Evolutionary conservation across 2,888 invertebrate genomes (phyloP).

Genomic region (Coecobrya sp.): DNA sequence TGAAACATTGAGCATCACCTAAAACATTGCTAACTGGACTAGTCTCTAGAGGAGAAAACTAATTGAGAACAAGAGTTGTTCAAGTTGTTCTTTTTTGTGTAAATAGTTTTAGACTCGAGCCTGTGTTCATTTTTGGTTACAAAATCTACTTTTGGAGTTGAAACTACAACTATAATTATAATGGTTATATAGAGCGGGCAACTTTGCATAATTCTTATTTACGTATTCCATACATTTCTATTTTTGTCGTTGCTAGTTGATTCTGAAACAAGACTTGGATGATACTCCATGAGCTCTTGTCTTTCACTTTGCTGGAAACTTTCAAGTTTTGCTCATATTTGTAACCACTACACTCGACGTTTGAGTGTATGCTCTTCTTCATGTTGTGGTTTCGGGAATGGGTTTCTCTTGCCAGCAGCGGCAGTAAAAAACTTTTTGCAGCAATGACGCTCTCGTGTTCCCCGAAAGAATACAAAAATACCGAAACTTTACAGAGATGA

Average conservation of each 20-base stretch:
- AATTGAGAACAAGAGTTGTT: background rate
- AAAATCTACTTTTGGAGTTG: background rate
- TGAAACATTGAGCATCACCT: background rate
- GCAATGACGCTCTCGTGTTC: background rate
- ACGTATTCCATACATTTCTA: background rate
- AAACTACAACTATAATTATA: background rate
- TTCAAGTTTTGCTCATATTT: constrained; percentile 18
- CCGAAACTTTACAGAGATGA: background rate
- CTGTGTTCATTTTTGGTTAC: background rate
- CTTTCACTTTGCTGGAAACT: background rate
- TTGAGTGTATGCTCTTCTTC: background rate
- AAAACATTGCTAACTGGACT: too few species aligned
- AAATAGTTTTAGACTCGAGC: background rate
- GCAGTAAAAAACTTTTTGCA: background rate
- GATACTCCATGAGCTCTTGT: background rate
- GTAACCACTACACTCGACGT: background rate
- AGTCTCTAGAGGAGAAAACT: too few species aligned
- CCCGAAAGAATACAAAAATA: background rate
- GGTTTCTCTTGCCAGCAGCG: background rate
- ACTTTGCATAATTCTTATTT: background rate
- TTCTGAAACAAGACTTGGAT: background rate
- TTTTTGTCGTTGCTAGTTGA: background rate
- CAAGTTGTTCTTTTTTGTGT: background rate
- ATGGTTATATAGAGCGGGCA: too few species aligned
- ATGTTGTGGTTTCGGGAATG: constrained; percentile 2